Evolutionary conservation across 2,113 vertebrate genomes (phyloP).

Genomic region (Heterochromis multidens): DNA sequence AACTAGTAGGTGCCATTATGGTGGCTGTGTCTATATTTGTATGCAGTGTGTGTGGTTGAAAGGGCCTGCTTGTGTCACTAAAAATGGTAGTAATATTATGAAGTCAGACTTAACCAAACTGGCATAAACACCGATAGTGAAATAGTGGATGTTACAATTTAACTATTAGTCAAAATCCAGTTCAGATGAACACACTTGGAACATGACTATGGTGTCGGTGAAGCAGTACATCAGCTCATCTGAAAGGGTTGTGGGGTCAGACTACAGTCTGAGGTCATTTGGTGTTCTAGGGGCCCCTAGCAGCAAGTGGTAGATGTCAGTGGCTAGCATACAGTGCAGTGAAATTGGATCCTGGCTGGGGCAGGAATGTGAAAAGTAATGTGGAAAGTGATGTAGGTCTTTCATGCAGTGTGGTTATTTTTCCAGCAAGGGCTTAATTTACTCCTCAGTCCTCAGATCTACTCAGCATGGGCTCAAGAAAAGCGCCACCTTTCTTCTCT

Average conservation of each 20-base stretch:
- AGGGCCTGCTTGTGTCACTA: neutral
- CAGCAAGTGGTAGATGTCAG: slow-evolving; percentile 33
- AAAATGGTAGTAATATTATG: neutral
- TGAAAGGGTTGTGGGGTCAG: neutral
- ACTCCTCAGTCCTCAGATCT: slow-evolving; percentile 20
- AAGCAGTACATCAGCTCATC: neutral
- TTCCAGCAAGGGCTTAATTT: slow-evolving; percentile 56
- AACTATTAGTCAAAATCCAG: neutral
- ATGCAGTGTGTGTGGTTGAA: neutral
- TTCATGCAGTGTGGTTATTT: slow-evolving; percentile 41
- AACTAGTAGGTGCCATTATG: neutral
- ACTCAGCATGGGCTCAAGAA: slow-evolving; percentile 22
- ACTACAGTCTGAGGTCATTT: neutral
- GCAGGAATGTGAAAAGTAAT: slow-evolving; percentile 57
- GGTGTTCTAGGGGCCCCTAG: neutral
- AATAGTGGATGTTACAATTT: neutral
- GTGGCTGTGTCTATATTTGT: neutral
- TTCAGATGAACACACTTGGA: neutral
- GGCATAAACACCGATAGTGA: no score
- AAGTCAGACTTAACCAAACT: neutral
- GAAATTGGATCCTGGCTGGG: slow-evolving; percentile 38
- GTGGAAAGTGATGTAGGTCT: slow-evolving; percentile 60
- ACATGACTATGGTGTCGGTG: neutral
- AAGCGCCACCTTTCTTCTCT: slow-evolving; percentile 23
- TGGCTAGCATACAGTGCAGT: slow-evolving; percentile 13